Evolutionary conservation across 1,140 invertebrate genomes (phyloP), one percentile per base, ranked within the genome.

Genomic region (Pteromalus puparum): DNA sequence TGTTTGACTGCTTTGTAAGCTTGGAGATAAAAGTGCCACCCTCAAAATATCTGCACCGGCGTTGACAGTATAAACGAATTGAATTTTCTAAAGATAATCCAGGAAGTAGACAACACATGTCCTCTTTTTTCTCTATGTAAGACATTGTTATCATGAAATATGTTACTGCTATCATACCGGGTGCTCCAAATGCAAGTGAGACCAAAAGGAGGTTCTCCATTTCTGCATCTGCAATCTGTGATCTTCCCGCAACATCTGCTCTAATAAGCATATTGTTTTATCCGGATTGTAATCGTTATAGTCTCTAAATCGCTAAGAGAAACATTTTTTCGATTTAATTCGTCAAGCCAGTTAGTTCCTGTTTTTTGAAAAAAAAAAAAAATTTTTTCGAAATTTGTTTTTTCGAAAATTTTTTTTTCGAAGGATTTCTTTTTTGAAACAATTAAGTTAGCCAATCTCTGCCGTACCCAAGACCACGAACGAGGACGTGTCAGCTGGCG

Each of bases 11-110:
- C 98, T 91, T 95, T 96, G 89, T 96, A 98, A 0, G 99, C 98
- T 92, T 99, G 98, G 30, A 97, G 94, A 93, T 99, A 99, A 94
- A 99, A 99, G 91, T 99, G 97, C 92, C 97, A 96, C 18, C 99
- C 99, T 68, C 98, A 99, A 88, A 99, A 96, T 90, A 99, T 97
- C 96, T 98, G 91, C 0, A 99, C 99, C 0, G 99, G 99, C 0
- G 99, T 99, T 0, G 98, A 97, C 28, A 99, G 94, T 26, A 98
- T 86, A 91, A 99, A 99, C 92, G 99, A 96, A 99, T 93, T 2
- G 99, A 93, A 93, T 99, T 99, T 92, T 99, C 98, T 88, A 98
- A 93, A 0, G 98, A 99, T 1, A 99, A 94, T 0, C 99, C 99
- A 24, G 97, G 97, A 78, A 98, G 89, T 9, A 98, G 91, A 89